Evolutionary conservation across 2,113 vertebrate genomes (phyloP).

Genomic region (Ursus arctos): DNA sequence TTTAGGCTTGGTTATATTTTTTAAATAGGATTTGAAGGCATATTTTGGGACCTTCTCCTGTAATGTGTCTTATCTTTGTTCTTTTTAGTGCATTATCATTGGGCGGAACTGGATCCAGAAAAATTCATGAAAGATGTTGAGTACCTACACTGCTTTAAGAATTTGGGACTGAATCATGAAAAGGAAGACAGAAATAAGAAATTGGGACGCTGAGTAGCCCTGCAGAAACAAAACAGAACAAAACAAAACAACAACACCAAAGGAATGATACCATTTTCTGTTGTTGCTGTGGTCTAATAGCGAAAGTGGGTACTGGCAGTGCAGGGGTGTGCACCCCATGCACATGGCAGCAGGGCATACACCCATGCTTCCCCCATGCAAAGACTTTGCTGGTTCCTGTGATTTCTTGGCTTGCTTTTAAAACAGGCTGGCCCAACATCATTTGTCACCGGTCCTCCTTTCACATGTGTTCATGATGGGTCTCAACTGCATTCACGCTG

Average conservation of each 20-base stretch:
- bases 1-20: not conserved
- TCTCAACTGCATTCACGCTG: slow-evolving; percentile 55
- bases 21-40: slow-evolving; percentile 7
- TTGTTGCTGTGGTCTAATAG: slow-evolving; percentile 74
- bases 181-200: slow-evolving; percentile 79
- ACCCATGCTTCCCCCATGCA: not conserved
- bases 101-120: slow-evolving; percentile 81
- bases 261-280: slow-evolving; percentile 78
- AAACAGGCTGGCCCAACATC: slow-evolving; percentile 48
- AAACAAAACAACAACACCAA: slow-evolving; percentile 79
- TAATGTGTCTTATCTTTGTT: slow-evolving; percentile 71
- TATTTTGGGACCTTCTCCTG: slow-evolving; percentile 20
- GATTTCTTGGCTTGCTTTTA: slow-evolving; percentile 83
- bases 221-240: slow-evolving; percentile 73
- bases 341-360: slow-evolving; percentile 22
- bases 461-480: slow-evolving; percentile 45
- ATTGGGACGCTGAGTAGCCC: slow-evolving; percentile 70
- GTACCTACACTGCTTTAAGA: slow-evolving; percentile 64
- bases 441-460: slow-evolving; percentile 75
- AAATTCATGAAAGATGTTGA: slow-evolving; percentile 68
- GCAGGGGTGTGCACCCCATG: not conserved
- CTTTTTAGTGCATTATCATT: slow-evolving; percentile 79
- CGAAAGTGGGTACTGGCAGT: slow-evolving; percentile 65
- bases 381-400: slow-evolving; percentile 68
- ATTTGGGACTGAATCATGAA: slow-evolving; percentile 75